These are phyloP conservation scores for Odontesthes bonariensis DNA, from an alignment of 2,113 vertebrate species.

Conservation along the genomic window DNA sequence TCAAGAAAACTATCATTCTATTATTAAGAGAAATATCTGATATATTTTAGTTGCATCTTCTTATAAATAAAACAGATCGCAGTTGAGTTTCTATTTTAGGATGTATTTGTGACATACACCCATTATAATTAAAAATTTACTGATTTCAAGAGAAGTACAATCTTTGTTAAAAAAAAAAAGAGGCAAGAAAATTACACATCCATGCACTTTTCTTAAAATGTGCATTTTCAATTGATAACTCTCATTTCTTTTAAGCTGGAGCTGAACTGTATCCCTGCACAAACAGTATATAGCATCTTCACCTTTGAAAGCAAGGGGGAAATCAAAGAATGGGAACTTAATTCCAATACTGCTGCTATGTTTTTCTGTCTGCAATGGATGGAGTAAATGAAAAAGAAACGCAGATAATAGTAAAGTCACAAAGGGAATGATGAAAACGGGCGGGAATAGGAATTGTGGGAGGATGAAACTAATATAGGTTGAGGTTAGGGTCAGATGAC, in stretches of 20 bases:
- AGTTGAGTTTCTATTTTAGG: too few species aligned
- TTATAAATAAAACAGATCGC: too few species aligned
- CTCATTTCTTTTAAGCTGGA: slow-evolving; percentile 49
- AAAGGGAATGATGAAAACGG: slow-evolving; percentile 7
- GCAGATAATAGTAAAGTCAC: slow-evolving; percentile 15
- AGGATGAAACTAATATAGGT: background rate
- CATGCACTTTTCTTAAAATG: too few species aligned
- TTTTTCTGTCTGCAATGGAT: slow-evolving; percentile 38
- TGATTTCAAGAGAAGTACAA: too few species aligned
- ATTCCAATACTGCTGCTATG: slow-evolving; percentile 34
- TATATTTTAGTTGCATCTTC: too few species aligned
- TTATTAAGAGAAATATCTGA: too few species aligned
- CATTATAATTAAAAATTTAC: too few species aligned
- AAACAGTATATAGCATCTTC: too few species aligned
- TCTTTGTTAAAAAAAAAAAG: too few species aligned
- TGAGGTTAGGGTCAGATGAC: slow-evolving; percentile 7
- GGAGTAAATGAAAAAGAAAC: slow-evolving; percentile 31
- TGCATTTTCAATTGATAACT: background rate
- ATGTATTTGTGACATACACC: too few species aligned
- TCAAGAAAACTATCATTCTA: too few species aligned
- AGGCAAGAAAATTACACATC: too few species aligned
- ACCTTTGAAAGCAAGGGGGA: slow-evolving; percentile 49
- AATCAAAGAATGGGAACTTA: slow-evolving; percentile 19
- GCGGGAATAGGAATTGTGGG: background rate
- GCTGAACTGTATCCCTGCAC: slow-evolving; percentile 7